Conservation (phyloP, 1,140 invertebrate species). For the Andricus grossulariae region DNA sequence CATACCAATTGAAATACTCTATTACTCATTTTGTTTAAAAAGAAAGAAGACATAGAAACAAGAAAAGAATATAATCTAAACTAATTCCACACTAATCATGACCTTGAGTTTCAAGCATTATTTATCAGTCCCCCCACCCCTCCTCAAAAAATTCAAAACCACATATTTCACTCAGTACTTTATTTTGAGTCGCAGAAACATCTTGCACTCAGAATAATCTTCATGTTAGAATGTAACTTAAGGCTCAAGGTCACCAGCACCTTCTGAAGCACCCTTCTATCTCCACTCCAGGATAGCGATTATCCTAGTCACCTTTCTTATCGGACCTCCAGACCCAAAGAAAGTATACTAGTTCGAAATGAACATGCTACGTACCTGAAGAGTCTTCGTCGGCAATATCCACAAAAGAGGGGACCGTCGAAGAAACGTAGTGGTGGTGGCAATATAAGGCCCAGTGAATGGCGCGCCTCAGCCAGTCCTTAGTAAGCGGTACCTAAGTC, state of each 20-base stretch:
- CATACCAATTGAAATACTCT: too few relatives aligned
- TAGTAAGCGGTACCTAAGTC: conserved; percentile 68
- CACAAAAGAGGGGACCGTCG: conserved; percentile 57
- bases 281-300: conserved; percentile 1
- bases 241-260: conserved; percentile 28
- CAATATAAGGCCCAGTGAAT: conserved; percentile 73
- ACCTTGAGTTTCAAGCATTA: too few relatives aligned
- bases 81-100: too few relatives aligned
- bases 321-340: conserved; percentile 28
- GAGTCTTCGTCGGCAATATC: conserved; percentile 48
- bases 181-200: not conserved
- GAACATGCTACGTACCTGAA: conserved; percentile 40
- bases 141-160: too few relatives aligned
- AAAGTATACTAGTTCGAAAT: conserved; percentile 42
- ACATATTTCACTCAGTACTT: too few relatives aligned
- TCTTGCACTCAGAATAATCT: not conserved
- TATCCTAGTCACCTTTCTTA: conserved; percentile 4
- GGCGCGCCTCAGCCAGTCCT: conserved; percentile 70
- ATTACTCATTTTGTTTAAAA: too few relatives aligned
- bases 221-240: conserved; percentile 40
- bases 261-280: not conserved
- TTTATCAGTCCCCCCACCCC: too few relatives aligned
- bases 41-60: too few relatives aligned
- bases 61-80: too few relatives aligned
- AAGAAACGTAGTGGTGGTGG: conserved; percentile 69